A percentile compares a stretch with the other conserved stretches of the same genome.
These are phyloP conservation scores for Anthrax anthrax DNA, from an alignment of 2,888 invertebrate species.

Conservation along the genomic window DNA sequence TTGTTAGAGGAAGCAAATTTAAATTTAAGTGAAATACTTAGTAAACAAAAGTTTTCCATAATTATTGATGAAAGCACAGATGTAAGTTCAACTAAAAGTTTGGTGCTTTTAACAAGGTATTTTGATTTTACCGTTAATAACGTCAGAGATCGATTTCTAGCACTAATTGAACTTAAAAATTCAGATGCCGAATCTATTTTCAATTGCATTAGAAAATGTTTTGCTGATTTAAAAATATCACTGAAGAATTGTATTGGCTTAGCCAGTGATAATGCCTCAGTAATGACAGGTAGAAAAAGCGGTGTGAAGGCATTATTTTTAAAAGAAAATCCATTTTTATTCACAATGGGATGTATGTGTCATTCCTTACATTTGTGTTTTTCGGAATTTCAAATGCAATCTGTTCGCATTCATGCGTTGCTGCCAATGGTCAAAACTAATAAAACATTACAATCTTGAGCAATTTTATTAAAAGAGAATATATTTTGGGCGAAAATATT, in stretches of 20 bases:
- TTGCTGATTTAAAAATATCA: background rate
- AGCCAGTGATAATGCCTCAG: conserved; percentile 1
- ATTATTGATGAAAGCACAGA: conserved; percentile 9
- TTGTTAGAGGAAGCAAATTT: background rate
- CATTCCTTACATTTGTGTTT: conserved; percentile 18
- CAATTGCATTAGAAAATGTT: background rate
- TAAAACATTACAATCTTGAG: too few relatives aligned
- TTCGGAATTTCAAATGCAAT: conserved; percentile 16
- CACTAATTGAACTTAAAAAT: conserved; percentile 1
- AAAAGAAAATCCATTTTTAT: conserved; percentile 14
- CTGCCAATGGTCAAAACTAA: too few relatives aligned
- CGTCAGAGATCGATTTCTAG: conserved; percentile 7
- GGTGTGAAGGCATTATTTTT: conserved; percentile 14
- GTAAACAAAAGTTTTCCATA: conserved; percentile 6
- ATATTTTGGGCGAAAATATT: too few relatives aligned
- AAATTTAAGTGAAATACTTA: background rate
- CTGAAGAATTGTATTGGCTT: background rate
- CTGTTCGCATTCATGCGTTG: conserved; percentile 2
- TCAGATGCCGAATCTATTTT: conserved; percentile 4
- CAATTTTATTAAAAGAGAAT: too few relatives aligned
- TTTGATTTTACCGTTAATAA: conserved; percentile 1
- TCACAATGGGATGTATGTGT: conserved; percentile 18
- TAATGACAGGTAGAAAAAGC: conserved; percentile 17
- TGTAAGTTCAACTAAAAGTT: conserved; percentile 2
- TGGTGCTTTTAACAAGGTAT: conserved; percentile 7